Base-by-base conservation (phyloP, 2,888 invertebrate species). In the Chrysotoxum bicinctum region DNA sequence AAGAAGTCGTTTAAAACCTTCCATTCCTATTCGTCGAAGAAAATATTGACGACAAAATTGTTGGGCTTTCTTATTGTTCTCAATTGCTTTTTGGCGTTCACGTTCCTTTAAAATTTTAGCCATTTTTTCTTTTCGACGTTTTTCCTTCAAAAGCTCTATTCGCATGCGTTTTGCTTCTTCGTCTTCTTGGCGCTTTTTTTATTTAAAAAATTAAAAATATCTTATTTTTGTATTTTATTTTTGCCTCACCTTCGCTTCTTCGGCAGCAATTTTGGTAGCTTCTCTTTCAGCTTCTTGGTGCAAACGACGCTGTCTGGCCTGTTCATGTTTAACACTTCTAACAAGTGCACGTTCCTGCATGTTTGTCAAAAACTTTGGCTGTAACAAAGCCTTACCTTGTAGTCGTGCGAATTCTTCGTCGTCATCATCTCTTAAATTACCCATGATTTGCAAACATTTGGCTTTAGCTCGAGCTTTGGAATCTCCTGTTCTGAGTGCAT, bases 281-380 rank as follows among this genome's bases (percentile, higher is more conserved):
- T 92, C 90, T 87, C 92, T 89, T 89, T 92, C 90, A 48, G 92
- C 89, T 78, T 91, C 90, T 58, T 92, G 85, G 64, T 90, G 88
- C 10, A 90, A 88, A 87, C 93, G 89, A 78, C 92, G 87, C 83
- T 91, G 90, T n/a, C 89, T 89, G 3, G 92, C 90, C 89, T 91
- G 89, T 72, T 92, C 91, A 77, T 92, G 92, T 1, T 89, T 89
- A 14, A 91, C 87, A 70, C 92, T 94, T 45, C 96, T 93, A 87
- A 95, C 94, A 48, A 94, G 90, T 0, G 96, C 96, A 80, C 95
- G 93, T 75, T 95, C 94, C 89, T 96, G 95, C 95, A 96, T 95
- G 90, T 95, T 93, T 89, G 94, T 93, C 54, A 96, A 89, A 89
- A 96, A 95, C 89, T 94, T 94, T 3, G 96, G 96, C 43, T 94